Percentiles rank a stretch among this genome's conserved stretches.
Conservation (phyloP, 2,888 invertebrate genomes). For the Sminthurinus aureus region DNA sequence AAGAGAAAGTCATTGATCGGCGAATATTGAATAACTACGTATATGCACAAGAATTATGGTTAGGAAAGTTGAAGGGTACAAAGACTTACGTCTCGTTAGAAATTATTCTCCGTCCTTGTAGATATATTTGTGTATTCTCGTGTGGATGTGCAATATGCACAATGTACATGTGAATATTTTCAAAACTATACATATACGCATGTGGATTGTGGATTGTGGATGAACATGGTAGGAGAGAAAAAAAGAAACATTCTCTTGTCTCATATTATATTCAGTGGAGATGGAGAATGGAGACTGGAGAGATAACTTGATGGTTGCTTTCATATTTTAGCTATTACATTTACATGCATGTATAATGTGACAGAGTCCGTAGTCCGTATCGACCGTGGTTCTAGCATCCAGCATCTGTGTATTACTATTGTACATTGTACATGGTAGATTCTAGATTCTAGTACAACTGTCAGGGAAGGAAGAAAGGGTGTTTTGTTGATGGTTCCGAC, state of each 20-base stretch:
- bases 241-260: neutral
- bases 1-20: constrained; percentile 1
- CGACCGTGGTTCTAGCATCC: neutral
- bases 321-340: no score
- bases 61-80: no score
- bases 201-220: no score
- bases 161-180: no score
- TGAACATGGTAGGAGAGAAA: no score
- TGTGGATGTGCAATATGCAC: neutral
- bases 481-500: constrained; percentile 5
- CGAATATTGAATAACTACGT: neutral
- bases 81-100: no score
- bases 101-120: no score
- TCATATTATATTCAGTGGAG: constrained; percentile 14
- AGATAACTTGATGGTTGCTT: neutral
- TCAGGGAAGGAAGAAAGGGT: neutral
- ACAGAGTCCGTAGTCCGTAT: neutral
- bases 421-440: no score
- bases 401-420: no score
- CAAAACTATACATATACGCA: no score
- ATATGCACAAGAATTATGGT: no score
- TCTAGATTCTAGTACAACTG: neutral
- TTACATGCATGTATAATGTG: constrained; percentile 18
- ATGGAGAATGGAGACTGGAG: neutral
- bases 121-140: neutral